Conservation (phyloP, 2,888 invertebrate genomes). For the Microctonus brassicae region DNA sequence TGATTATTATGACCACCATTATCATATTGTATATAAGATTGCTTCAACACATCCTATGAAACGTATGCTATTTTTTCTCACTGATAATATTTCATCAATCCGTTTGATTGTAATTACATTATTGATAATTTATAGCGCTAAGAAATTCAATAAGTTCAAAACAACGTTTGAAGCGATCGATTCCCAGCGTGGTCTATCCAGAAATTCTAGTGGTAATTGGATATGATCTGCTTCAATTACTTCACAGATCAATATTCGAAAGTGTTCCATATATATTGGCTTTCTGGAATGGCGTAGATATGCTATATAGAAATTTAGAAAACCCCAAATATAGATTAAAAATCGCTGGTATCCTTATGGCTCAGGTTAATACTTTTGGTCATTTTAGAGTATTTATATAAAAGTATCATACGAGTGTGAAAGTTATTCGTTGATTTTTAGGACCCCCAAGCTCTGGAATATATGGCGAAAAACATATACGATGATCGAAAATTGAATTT, state of each 20-base stretch:
- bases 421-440: not conserved
- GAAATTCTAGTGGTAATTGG: slow-evolving; percentile 41
- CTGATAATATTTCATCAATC: not conserved
- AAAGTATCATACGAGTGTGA: too few species aligned
- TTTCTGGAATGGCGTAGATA: slow-evolving; percentile 46
- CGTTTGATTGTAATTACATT: not conserved
- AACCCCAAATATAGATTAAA: slow-evolving; percentile 41
- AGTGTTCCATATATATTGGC: slow-evolving; percentile 35
- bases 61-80: not conserved
- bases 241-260: not conserved
- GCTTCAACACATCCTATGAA: not conserved
- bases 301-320: slow-evolving; percentile 38
- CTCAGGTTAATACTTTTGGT: slow-evolving; percentile 30
- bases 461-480: slow-evolving; percentile 20
- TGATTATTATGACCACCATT: slow-evolving; percentile 26
- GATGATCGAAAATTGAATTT: not conserved
- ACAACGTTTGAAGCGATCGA: not conserved
- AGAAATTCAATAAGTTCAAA: not conserved
- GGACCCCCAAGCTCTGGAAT: slow-evolving; percentile 33
- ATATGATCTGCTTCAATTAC: slow-evolving; percentile 25
- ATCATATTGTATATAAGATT: slow-evolving; percentile 36
- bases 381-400: not conserved
- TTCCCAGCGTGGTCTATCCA: slow-evolving; percentile 29
- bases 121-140: not conserved
- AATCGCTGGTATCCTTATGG: slow-evolving; percentile 44